phyloP scores from a whole-genome alignment of 2,888 invertebrate species.

The Microplitis manilae region DNA sequence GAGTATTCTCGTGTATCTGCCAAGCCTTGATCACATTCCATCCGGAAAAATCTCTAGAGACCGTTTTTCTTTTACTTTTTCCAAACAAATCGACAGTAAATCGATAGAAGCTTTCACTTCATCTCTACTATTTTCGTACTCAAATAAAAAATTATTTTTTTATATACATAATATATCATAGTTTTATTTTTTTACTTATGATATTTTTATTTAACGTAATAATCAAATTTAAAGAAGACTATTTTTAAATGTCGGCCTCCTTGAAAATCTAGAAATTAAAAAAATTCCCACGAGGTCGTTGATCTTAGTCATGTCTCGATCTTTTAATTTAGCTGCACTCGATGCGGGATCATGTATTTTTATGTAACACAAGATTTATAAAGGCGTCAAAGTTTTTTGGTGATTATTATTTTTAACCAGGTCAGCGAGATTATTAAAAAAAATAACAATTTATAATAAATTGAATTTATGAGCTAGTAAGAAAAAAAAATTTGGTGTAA shows the following conservation, averaged over 20 bases:
- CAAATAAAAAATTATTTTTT: not conserved
- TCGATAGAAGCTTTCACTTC: constrained; percentile 61
- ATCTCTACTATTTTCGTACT: constrained; percentile 8
- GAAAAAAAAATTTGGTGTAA: no score
- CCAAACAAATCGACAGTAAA: constrained; percentile 69
- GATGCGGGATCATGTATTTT: constrained; percentile 50
- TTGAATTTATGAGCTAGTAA: no score
- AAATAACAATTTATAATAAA: no score
- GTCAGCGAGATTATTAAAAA: no score
- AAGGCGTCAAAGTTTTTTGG: not conserved
- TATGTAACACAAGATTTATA: not conserved
- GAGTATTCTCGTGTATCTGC: constrained; percentile 68
- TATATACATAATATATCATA: not conserved
- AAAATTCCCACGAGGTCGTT: constrained; percentile 50
- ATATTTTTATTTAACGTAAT: no score
- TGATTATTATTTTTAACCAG: not conserved
- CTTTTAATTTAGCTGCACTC: constrained; percentile 48
- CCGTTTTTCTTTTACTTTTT: constrained; percentile 69
- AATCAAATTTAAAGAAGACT: no score
- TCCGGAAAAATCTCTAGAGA: constrained; percentile 62
- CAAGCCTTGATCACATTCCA: constrained; percentile 61
- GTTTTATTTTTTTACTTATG: not conserved
- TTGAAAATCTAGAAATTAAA: constrained; percentile 6
- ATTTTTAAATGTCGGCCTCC: no score
- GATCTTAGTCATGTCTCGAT: constrained; percentile 1